Percentiles rank a stretch among this genome's conserved stretches.
phyloP scores from a whole-genome alignment of 2,888 invertebrate species.

The Choreutis nemorana region DNA sequence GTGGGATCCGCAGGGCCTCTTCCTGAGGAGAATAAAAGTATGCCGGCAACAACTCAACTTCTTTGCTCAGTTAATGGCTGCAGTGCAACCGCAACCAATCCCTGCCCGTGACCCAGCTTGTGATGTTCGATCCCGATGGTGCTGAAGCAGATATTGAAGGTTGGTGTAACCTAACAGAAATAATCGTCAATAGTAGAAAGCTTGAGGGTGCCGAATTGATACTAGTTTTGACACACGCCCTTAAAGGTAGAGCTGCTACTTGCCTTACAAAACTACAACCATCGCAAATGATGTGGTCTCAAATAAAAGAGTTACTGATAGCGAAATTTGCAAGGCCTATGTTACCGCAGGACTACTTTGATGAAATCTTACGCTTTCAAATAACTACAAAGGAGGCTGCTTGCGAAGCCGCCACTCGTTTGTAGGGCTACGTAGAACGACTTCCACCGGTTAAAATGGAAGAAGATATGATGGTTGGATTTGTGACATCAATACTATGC shows the following conservation, averaged over 20 bases:
- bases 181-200: constrained; percentile 7
- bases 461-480: constrained; percentile 11
- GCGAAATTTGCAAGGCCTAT: constrained; percentile 13
- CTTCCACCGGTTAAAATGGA: constrained; percentile 10
- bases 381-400: constrained; percentile 11
- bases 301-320: constrained; percentile 12
- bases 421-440: constrained; percentile 10
- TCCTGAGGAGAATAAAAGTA: no score
- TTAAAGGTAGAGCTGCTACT: constrained; percentile 15
- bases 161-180: constrained; percentile 14
- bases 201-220: constrained; percentile 14
- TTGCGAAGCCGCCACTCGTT: constrained; percentile 10
- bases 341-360: constrained; percentile 14
- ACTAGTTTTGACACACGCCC: constrained; percentile 12
- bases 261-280: constrained; percentile 13
- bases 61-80: no score
- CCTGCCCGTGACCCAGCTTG: constrained; percentile 3
- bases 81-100: no score
- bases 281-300: constrained; percentile 8
- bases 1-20: no score
- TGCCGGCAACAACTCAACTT: no score
- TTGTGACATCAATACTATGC: constrained; percentile 10
- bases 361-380: constrained; percentile 13
- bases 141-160: constrained; percentile 13
- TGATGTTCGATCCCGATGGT: constrained; percentile 13